These are phyloP conservation scores for Metacarcinus magister DNA, from an alignment of 2,888 invertebrate species.

Conservation along the genomic window DNA sequence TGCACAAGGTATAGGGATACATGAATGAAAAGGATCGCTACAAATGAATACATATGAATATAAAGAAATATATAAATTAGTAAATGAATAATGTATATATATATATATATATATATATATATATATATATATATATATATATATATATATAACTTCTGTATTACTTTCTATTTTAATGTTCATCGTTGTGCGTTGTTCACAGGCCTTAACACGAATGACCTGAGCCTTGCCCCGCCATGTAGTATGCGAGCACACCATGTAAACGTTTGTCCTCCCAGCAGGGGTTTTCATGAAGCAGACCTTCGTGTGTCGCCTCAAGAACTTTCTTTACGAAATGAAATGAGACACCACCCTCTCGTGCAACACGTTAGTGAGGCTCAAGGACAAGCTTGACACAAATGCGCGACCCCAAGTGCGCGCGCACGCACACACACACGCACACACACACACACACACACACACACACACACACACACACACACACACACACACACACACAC, in stretches of 20 bases:
- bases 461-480: constrained; percentile 61
- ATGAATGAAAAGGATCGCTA: neutral
- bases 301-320: neutral
- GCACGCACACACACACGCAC: constrained; percentile 59
- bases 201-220: neutral
- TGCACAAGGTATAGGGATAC: neutral
- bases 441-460: constrained; percentile 63
- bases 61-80: neutral
- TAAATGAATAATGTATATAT: constrained; percentile 54
- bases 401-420: neutral
- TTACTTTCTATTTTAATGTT: neutral
- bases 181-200: neutral
- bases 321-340: neutral
- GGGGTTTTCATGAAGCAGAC: neutral
- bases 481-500: constrained; percentile 33
- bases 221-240: neutral
- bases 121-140: neutral
- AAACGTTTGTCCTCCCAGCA: constrained; percentile 17
- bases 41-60: neutral
- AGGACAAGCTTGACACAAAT: too few species aligned
- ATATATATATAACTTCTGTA: constrained; percentile 57
- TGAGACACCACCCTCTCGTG: neutral
- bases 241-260: neutral
- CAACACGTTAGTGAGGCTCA: too few species aligned
- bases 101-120: neutral